These are phyloP conservation scores for Oryzaephilus surinamensis DNA, from an alignment of 1,140 invertebrate genomes.

Conservation along the genomic window DNA sequence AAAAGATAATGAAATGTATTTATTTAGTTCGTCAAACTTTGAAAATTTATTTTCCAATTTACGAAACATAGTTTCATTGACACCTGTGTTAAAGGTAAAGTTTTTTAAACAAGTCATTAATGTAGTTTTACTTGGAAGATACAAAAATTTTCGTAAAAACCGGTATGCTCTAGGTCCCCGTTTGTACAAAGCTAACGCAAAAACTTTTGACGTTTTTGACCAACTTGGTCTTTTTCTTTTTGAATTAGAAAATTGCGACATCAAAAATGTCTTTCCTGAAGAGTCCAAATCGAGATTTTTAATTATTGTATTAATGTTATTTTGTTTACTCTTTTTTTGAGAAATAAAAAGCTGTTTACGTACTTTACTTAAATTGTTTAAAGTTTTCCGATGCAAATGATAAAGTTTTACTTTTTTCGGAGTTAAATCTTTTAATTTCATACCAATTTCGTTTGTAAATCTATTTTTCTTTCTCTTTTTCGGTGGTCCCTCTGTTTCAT, in stretches of 20 bases:
- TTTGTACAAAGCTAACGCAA: too few species aligned
- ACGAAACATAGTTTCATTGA: slow-evolving; percentile 24
- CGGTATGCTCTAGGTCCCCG: slow-evolving; percentile 7
- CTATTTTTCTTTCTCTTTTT: too few species aligned
- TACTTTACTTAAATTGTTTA: neutral
- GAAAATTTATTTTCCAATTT: slow-evolving; percentile 18
- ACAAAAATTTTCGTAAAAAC: slow-evolving; percentile 9
- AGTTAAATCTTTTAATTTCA: neutral
- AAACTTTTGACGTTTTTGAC: neutral
- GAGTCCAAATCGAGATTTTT: neutral
- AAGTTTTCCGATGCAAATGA: neutral
- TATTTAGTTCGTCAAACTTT: slow-evolving; percentile 20
- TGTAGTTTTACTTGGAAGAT: slow-evolving; percentile 9
- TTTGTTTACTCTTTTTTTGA: neutral
- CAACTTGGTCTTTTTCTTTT: too few species aligned
- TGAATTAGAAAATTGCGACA: neutral
- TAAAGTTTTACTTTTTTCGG: slow-evolving; percentile 2
- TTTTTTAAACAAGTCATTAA: slow-evolving; percentile 5
- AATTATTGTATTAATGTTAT: too few species aligned
- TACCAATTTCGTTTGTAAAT: neutral
- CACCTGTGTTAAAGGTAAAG: slow-evolving; percentile 14
- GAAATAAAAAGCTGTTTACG: neutral
- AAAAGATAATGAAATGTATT: slow-evolving; percentile 27
- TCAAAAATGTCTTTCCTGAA: neutral
- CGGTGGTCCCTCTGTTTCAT: too few species aligned